Evolutionary conservation across 2,888 invertebrate species (phyloP).

Genomic region (Lumbricus terrestris): DNA sequence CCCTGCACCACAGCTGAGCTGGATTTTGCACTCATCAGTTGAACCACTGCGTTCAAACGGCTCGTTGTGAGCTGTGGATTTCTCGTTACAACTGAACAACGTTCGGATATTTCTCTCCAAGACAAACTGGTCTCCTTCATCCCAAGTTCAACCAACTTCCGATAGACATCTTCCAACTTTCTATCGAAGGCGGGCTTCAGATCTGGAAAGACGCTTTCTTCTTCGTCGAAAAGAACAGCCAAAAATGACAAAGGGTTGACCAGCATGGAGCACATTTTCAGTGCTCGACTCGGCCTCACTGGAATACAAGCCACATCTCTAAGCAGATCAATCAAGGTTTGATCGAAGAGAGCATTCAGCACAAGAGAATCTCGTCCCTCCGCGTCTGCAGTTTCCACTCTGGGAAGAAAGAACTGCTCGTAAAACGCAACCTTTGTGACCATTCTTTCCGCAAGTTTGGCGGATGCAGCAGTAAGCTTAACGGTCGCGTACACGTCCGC

Average conservation of each 20-base stretch:
- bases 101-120: constrained; percentile 32
- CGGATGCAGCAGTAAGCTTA: not conserved
- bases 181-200: constrained; percentile 15
- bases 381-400: constrained; percentile 29
- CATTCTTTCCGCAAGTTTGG: not conserved
- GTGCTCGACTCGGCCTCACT: constrained; percentile 38
- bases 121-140: constrained; percentile 26
- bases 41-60: constrained; percentile 9
- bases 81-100: constrained; percentile 23
- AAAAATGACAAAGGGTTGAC: constrained; percentile 38
- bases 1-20: not conserved
- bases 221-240: constrained; percentile 38
- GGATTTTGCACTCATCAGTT: not conserved
- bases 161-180: not conserved
- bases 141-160: constrained; percentile 19
- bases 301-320: constrained; percentile 40
- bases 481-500: not conserved
- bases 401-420: constrained; percentile 39
- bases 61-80: not conserved
- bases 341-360: constrained; percentile 40
- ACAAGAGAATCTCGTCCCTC: constrained; percentile 34
- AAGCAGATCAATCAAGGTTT: constrained; percentile 41
- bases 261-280: constrained; percentile 36
- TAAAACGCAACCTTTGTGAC: constrained; percentile 33
- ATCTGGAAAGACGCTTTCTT: constrained; percentile 43